Evolutionary conservation across 1,140 invertebrate species (phyloP), one percentile per base, ranked within the genome.

Genomic region (Phocides pigmalion): DNA sequence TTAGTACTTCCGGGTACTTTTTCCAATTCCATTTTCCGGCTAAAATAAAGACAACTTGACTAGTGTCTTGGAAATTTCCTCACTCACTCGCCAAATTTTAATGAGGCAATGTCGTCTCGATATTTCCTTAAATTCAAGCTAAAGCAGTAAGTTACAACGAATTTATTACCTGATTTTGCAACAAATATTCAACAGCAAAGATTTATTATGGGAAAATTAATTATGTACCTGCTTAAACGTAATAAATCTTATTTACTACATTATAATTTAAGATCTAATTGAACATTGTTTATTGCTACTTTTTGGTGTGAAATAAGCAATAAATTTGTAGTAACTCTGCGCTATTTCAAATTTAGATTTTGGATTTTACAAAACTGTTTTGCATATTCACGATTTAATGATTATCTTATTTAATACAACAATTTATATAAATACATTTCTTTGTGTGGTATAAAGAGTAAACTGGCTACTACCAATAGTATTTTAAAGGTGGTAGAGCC

Each of bases 31-130:
- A 35, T 32, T 49, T 49, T 61, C 28, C 25, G 12, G 25, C 42
- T 61, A 49, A 49, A 61, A 61, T 61, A 61, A 61, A 61, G 58
- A 61, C 44, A 61, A 14, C 42, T 47, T 47, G 56, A 20, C 56
- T 32, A 47, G 42, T 56, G 25, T 59, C 42, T 59, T 59, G 42
- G 42, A 59, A 59, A 59, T 47, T 59, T 59, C 17, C 42, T 32
- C 17, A 59, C 20, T 59, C 42, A 59, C 56, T 47, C 44, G 58
- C 58, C 32, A 49, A 61, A 61, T 49, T 61, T 61, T 49, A 61
- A 61, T 47, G 25, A 42, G 16, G 15, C 50, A 16, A 47, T 35
- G 56, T 47, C 42, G 25, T 37, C 4, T 25, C 12, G 17, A 25
- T 49, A 61, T 32, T 61, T 47, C 15, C 41, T 44, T 28, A 46